Percentiles rank a stretch among this genome's conserved stretches.
Evolutionary conservation across 2,113 vertebrate species (phyloP).

Genomic region (Prionailurus viverrinus): DNA sequence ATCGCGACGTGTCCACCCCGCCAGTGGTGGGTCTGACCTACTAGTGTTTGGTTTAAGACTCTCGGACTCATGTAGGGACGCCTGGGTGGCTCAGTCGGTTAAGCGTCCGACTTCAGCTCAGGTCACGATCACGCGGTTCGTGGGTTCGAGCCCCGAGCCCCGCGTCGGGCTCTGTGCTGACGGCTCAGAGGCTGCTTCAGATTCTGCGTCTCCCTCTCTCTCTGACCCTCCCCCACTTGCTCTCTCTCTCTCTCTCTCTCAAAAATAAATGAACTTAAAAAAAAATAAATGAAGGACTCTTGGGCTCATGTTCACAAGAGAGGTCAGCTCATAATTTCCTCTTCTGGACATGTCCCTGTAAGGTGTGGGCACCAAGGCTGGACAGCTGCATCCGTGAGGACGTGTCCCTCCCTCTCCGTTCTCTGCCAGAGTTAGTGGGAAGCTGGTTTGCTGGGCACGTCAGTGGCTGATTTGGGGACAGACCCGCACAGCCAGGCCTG

Average conservation of each 20-base stretch:
- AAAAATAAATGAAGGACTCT: too few relatives aligned
- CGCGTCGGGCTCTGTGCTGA: too few relatives aligned
- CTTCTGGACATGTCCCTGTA: accelerated
- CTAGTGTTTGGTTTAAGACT: accelerated
- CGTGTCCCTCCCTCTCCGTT: neutral
- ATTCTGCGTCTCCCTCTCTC: too few relatives aligned
- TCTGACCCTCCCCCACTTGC: too few relatives aligned
- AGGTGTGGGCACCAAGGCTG: neutral
- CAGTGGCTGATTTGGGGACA: neutral
- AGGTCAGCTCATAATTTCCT: neutral
- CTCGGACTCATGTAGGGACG: too few relatives aligned
- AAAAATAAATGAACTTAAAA: too few relatives aligned
- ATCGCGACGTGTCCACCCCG: accelerated
- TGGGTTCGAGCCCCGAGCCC: too few relatives aligned
- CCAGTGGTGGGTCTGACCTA: accelerated
- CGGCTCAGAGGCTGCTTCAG: too few relatives aligned
- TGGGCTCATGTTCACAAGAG: accelerated
- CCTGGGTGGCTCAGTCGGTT: too few relatives aligned
- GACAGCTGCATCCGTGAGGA: accelerated
- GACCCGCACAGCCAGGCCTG: neutral
- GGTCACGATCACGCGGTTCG: too few relatives aligned
- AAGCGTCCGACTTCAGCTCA: too few relatives aligned
- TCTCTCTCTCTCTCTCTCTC: too few relatives aligned
- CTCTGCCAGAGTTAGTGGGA: accelerated
- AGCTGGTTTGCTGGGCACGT: neutral